phyloP scores from a whole-genome alignment of 2,113 vertebrate species.

The Amblyopsis rosae region DNA sequence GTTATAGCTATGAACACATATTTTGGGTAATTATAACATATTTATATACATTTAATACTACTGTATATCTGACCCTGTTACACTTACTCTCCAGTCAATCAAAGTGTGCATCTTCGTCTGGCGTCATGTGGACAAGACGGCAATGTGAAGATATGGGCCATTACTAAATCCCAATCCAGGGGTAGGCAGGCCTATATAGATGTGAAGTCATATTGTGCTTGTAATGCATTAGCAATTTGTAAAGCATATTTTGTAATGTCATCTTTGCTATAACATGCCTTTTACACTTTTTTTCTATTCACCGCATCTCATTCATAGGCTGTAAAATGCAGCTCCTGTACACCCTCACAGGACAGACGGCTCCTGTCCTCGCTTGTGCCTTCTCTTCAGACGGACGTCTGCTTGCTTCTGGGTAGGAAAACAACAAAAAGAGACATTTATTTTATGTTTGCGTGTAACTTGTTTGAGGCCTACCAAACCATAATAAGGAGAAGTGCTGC shows the following conservation, averaged over 20 bases:
- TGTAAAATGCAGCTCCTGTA: conserved; percentile 81
- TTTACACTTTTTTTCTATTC: neutral
- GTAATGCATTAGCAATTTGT: too few relatives aligned
- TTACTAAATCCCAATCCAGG: conserved; percentile 69
- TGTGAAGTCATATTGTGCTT: too few relatives aligned
- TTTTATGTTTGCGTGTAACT: neutral
- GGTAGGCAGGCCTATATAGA: conserved; percentile 67
- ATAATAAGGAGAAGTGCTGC: neutral
- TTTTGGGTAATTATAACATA: too few relatives aligned
- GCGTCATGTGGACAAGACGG: conserved; percentile 95
- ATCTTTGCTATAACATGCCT: neutral
- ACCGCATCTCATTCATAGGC: conserved; percentile 66
- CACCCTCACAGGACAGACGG: conserved; percentile 81
- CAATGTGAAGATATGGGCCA: conserved; percentile 86
- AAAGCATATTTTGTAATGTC: too few relatives aligned
- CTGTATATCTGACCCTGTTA: too few relatives aligned
- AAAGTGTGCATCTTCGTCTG: conserved; percentile 75
- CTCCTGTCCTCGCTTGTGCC: conserved; percentile 88
- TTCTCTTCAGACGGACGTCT: conserved; percentile 88
- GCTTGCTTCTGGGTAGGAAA: conserved; percentile 86
- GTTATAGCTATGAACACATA: too few relatives aligned
- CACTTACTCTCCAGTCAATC: conserved; percentile 67
- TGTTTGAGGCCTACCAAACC: neutral
- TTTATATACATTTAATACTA: too few relatives aligned
- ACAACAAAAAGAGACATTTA: neutral